These are phyloP conservation scores for Peucedramus taeniatus DNA, from an alignment of 2,113 vertebrate genomes.

Conservation along the genomic window DNA sequence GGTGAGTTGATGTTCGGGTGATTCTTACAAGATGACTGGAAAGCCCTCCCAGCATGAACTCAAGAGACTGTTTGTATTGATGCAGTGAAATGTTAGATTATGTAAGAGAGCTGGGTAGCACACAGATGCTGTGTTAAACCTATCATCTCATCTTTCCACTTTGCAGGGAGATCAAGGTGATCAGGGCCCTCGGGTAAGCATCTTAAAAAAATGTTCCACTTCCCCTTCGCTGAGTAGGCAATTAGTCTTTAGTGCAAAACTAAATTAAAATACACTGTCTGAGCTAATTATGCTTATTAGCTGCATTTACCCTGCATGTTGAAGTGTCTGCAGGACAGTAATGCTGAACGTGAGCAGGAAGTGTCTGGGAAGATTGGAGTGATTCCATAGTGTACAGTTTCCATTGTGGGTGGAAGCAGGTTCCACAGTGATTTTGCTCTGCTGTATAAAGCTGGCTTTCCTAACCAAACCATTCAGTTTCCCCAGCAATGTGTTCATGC, in stretches of 20 bases:
- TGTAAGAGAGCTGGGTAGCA: slow-evolving; percentile 66
- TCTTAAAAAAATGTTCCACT: slow-evolving; percentile 72
- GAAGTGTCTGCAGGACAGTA: slow-evolving; percentile 63
- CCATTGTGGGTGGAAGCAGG: not conserved
- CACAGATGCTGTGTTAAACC: slow-evolving; percentile 69
- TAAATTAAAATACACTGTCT: slow-evolving; percentile 54
- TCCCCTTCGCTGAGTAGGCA: slow-evolving; percentile 62
- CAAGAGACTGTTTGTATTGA: slow-evolving; percentile 36
- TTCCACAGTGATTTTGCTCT: not conserved
- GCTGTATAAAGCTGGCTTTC: slow-evolving; percentile 14
- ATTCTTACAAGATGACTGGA: not conserved
- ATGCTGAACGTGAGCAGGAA: not conserved
- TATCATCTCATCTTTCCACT: slow-evolving; percentile 74
- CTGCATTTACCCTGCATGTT: slow-evolving; percentile 67
- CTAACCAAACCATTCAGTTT: slow-evolving; percentile 34
- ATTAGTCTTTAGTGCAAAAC: slow-evolving; percentile 45
- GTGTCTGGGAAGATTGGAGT: not conserved
- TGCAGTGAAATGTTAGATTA: slow-evolving; percentile 49
- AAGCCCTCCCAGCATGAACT: slow-evolving; percentile 45
- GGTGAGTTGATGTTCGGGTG: slow-evolving; percentile 77
- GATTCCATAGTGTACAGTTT: not conserved
- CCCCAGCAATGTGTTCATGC: slow-evolving; percentile 5
- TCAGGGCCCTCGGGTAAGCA: slow-evolving; percentile 98
- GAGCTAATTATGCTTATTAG: slow-evolving; percentile 66
- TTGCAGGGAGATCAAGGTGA: slow-evolving; percentile 98